phyloP scores from a whole-genome alignment of 2,888 invertebrate genomes.

The Cataglyphis livida region DNA sequence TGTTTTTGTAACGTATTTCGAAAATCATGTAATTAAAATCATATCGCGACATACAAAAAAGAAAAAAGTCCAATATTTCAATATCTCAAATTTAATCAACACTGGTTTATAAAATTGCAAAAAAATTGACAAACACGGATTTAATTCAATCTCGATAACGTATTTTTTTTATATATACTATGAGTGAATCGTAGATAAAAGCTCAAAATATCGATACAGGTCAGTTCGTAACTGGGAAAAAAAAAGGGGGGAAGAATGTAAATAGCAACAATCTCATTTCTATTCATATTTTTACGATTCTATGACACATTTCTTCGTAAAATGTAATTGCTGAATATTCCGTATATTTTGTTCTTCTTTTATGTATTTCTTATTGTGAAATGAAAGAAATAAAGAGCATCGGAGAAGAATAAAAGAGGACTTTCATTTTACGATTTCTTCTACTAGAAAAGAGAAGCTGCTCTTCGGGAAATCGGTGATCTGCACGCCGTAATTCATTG shows the following conservation, averaged over 20 bases:
- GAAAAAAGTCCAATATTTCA: not conserved
- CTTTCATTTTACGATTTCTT: slow-evolving; percentile 21
- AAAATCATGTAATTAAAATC: slow-evolving; percentile 6
- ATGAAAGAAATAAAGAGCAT: not conserved
- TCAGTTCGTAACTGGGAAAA: not conserved
- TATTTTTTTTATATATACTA: not conserved
- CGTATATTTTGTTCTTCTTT: not conserved
- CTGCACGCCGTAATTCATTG: slow-evolving; percentile 7
- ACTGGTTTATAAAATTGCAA: slow-evolving; percentile 12
- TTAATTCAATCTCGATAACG: not conserved
- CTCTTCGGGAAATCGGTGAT: slow-evolving; percentile 4
- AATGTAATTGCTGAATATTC: not conserved
- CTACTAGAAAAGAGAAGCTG: slow-evolving; percentile 22
- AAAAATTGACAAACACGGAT: not conserved
- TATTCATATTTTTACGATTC: slow-evolving; percentile 13
- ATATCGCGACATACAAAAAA: not conserved
- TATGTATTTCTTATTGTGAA: slow-evolving; percentile 7
- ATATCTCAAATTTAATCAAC: slow-evolving; percentile 18
- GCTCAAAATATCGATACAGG: not conserved
- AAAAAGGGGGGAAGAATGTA: not conserved
- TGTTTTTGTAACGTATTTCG: not conserved
- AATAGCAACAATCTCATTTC: not conserved
- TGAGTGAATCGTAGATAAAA: not conserved
- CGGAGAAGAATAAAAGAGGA: not conserved
- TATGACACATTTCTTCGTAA: not conserved